These are phyloP conservation scores for Nomia melanderi DNA, from an alignment of 1,140 invertebrate species.

Conservation along the genomic window DNA sequence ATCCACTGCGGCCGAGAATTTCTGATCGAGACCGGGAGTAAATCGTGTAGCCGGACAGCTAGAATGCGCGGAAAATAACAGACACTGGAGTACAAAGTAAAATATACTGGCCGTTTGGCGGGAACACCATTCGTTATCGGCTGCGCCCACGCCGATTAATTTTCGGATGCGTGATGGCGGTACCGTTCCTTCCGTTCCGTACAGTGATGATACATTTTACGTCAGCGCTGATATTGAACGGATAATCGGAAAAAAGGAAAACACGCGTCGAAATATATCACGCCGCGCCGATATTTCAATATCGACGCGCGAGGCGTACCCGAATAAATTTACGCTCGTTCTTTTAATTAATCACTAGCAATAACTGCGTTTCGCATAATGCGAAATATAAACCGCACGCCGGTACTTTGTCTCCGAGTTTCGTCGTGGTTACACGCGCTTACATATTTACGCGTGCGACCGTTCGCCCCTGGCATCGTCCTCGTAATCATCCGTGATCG, in stretches of 20 bases:
- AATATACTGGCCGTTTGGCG: slow-evolving; percentile 72
- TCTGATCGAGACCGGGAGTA: slow-evolving; percentile 63
- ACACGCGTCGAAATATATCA: slow-evolving; percentile 56
- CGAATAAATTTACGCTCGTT: slow-evolving; percentile 52
- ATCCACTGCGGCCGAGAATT: slow-evolving; percentile 51
- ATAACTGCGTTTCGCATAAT: slow-evolving; percentile 30
- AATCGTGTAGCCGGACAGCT: slow-evolving; percentile 64
- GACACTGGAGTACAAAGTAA: slow-evolving; percentile 70
- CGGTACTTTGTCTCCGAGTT: background rate
- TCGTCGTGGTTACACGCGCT: slow-evolving; percentile 8
- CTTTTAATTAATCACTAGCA: slow-evolving; percentile 56
- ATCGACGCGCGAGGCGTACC: slow-evolving; percentile 33
- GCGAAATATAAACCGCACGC: slow-evolving; percentile 24
- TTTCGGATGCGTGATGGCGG: slow-evolving; percentile 70
- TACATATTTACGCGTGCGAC: too few relatives aligned
- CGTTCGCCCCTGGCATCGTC: too few relatives aligned
- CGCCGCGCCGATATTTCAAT: slow-evolving; percentile 51
- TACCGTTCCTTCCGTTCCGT: slow-evolving; percentile 56
- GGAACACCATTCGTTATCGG: slow-evolving; percentile 72
- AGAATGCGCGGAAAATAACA: slow-evolving; percentile 71
- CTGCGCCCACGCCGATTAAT: slow-evolving; percentile 73
- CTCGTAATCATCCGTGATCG: too few relatives aligned
- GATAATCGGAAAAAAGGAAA: slow-evolving; percentile 64
- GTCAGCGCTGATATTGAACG: slow-evolving; percentile 65
- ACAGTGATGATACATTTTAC: slow-evolving; percentile 68